These are phyloP conservation scores for Alouatta palliata DNA, from an alignment of 2,113 vertebrate species.

Conservation along the genomic window DNA sequence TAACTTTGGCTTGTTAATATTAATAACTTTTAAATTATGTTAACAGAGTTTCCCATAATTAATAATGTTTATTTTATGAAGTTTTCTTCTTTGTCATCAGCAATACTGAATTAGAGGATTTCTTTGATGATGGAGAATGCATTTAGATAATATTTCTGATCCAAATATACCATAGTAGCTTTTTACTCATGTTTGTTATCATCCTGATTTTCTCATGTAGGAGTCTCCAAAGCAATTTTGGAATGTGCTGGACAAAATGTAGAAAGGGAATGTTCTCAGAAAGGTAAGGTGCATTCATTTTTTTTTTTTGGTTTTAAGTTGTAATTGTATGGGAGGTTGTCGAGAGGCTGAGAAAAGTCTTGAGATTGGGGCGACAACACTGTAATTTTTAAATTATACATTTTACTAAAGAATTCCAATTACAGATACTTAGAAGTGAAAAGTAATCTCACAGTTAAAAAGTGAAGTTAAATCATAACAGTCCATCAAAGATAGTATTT, in stretches of 20 bases:
- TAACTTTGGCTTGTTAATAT: not conserved
- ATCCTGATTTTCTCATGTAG: slow-evolving; percentile 79
- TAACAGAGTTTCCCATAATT: not conserved
- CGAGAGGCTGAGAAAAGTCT: not conserved
- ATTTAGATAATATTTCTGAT: not conserved
- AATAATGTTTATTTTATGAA: not conserved
- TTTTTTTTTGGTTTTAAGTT: not conserved
- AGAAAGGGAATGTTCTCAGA: slow-evolving; percentile 78
- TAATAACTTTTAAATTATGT: not conserved
- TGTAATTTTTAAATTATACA: not conserved
- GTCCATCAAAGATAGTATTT: not conserved
- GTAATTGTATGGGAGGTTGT: not conserved
- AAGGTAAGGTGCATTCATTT: slow-evolving; percentile 81
- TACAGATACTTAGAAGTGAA: slow-evolving; percentile 23
- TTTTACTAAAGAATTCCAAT: slow-evolving; percentile 34
- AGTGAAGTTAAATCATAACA: not conserved
- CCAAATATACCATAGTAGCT: not conserved
- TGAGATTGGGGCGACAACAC: not conserved
- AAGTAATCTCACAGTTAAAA: not conserved
- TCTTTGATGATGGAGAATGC: not conserved
- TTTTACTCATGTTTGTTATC: slow-evolving; percentile 18
- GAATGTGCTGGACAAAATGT: slow-evolving; percentile 88
- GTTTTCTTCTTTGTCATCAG: not conserved
- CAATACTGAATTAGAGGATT: not conserved
- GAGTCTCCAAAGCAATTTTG: slow-evolving; percentile 93